Conservation (phyloP, 1,140 invertebrate genomes). For the Brachionus plicatilis region DNA sequence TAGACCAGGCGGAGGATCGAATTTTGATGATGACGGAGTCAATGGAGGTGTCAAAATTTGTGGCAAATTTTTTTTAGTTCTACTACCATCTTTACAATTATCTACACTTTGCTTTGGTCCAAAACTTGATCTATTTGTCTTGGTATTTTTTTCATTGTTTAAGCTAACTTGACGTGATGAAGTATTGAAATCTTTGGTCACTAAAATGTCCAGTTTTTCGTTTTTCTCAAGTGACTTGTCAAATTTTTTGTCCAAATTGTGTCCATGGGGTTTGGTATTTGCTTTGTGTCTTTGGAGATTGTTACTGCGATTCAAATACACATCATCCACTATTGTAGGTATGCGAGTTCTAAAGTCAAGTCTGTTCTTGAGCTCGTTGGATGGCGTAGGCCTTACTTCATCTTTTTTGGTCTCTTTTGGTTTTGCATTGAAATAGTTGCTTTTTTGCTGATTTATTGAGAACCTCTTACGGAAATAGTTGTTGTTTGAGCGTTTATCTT, state of each 20-base stretch:
- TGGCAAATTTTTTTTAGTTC: not conserved
- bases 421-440: not conserved
- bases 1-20: not conserved
- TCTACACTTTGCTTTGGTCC: not conserved
- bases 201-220: not conserved
- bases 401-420: not conserved
- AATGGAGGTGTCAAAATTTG: not conserved
- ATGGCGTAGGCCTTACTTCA: not conserved
- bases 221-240: not conserved
- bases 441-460: not conserved
- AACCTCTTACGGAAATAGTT: not conserved
- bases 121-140: not conserved
- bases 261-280: not conserved
- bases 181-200: not conserved
- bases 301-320: not conserved
- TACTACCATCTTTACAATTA: not conserved
- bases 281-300: not conserved
- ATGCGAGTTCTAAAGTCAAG: conserved; percentile 19
- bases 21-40: not conserved
- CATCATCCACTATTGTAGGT: conserved; percentile 16
- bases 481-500: not conserved
- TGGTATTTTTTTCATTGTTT: not conserved
- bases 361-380: not conserved
- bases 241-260: not conserved
- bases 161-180: not conserved